Evolutionary conservation across 2,113 vertebrate species (phyloP).

Genomic region (Calidris pygmaea): DNA sequence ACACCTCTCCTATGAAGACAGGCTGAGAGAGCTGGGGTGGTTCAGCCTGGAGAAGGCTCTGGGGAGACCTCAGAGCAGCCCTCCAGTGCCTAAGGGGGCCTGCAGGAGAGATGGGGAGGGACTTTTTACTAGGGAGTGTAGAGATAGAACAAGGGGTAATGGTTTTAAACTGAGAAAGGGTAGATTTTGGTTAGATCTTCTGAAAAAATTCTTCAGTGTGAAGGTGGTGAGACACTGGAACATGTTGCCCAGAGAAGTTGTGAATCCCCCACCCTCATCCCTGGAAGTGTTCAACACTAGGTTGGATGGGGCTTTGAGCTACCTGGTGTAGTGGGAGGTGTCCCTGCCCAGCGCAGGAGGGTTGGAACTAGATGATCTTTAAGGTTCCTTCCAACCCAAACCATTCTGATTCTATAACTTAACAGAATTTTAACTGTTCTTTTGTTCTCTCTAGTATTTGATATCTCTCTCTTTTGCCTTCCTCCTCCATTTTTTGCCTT

Average conservation of each 20-base stretch:
- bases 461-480: neutral
- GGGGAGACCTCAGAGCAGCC: too few species aligned
- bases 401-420: neutral
- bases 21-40: too few species aligned
- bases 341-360: neutral
- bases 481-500: neutral
- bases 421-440: neutral
- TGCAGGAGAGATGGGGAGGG: neutral
- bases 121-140: neutral
- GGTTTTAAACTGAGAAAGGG: neutral
- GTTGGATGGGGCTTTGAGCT: neutral
- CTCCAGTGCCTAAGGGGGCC: neutral
- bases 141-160: neutral
- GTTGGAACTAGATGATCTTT: neutral
- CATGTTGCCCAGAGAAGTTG: neutral
- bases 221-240: neutral
- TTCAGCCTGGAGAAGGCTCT: neutral
- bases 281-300: neutral
- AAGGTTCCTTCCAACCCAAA: neutral
- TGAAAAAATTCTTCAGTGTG: neutral
- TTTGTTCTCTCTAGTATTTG: neutral
- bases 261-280: neutral
- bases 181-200: neutral
- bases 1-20: neutral
- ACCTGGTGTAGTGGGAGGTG: neutral